Evolutionary conservation across 2,888 invertebrate genomes (phyloP), one percentile per base, ranked within the genome.

Genomic region (Chironomus riparius): DNA sequence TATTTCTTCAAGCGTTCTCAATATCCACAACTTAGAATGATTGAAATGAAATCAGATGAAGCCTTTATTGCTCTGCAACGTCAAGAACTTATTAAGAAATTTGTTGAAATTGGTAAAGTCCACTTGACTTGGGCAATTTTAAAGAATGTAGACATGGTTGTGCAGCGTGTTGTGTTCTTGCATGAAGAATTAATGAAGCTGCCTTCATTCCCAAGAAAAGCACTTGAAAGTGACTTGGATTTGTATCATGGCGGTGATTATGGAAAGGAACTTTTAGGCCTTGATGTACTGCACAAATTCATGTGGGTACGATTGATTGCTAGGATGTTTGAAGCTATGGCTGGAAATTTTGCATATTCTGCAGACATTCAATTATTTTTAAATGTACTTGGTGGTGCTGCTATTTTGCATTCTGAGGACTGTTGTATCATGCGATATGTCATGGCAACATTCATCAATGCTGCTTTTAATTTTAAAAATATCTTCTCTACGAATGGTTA

Each of bases 171-270:
- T 10, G 97, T 98, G 2, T 99, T 99, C 82, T 87, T 99, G 5
- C 98, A 99, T 83, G 99, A 99, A 81, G 99, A 99, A 83, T 87
- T 99, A 7, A 97, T 98, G 91, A 99, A 99, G 82, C 86, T 99
- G 7, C 98, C 98, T 0, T 95, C 98, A 0, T 99, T 99, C 83
- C 99, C 99, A 0, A 88, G 99, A 47, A 98, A 98, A 85, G 98
- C 98, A 2, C 85, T 99, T 0, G 99, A 99, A 84, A 93, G 97
- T 0, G 98, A 99, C 83, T 89, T 99, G 79, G 94, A 95, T 80
- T 87, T 97, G 65, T 96, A 95, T 83, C 91, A 92, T 81, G 92
- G 94, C 0, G 96, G 95, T 10, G 91, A 92, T 80, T 89, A 96
- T 79, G 97, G 97, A 70, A 92, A 91, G 89, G 94, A 95, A 80